Evolutionary conservation across 2,888 invertebrate species (phyloP).

Genomic region (Parnassius glacialis): DNA sequence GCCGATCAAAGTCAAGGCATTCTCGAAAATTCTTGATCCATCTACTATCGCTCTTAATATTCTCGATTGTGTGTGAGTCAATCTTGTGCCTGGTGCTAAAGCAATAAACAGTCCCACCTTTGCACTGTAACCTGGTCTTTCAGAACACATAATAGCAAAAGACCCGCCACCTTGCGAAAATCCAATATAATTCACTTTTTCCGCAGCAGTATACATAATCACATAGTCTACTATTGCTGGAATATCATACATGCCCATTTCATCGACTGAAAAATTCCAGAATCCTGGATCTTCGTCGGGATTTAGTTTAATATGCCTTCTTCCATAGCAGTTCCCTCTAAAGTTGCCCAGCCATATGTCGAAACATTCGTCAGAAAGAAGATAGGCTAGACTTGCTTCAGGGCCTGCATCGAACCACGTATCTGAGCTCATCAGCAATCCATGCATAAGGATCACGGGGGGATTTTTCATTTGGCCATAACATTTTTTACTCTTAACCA

Average conservation of each 20-base stretch:
- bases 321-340: constrained; percentile 70
- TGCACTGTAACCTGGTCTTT: constrained; percentile 83
- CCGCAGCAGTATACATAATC: constrained; percentile 42
- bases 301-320: constrained; percentile 67
- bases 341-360: constrained; percentile 53
- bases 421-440: constrained; percentile 57
- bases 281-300: constrained; percentile 59
- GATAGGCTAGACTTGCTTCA: constrained; percentile 39
- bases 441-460: constrained; percentile 64
- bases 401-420: constrained; percentile 60
- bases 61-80: constrained; percentile 61
- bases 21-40: neutral
- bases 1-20: neutral
- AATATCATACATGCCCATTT: constrained; percentile 87
- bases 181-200: constrained; percentile 79
- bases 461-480: constrained; percentile 33
- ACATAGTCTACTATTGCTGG: constrained; percentile 80
- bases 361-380: constrained; percentile 42
- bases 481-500: constrained; percentile 45
- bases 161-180: constrained; percentile 87
- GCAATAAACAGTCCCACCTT: constrained; percentile 80
- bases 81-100: constrained; percentile 82
- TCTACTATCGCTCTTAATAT: constrained; percentile 31
- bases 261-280: constrained; percentile 82
- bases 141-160: constrained; percentile 84